Percentiles rank a stretch among this genome's conserved stretches.
These are phyloP conservation scores for Leguminivora glycinivorella DNA, from an alignment of 1,140 invertebrate genomes.

Conservation along the genomic window DNA sequence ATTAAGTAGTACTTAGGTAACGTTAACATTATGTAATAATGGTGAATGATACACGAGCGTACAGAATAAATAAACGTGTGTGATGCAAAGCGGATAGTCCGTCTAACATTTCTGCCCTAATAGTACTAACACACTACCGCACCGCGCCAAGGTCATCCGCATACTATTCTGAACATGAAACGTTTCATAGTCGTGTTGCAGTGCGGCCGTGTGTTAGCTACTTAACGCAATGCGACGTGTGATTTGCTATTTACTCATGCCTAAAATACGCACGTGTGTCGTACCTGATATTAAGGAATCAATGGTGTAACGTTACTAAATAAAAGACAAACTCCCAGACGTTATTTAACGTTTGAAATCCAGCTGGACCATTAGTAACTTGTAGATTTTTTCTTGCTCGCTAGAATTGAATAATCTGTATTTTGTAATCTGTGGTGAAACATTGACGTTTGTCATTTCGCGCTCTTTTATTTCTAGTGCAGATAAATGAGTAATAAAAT, in stretches of 20 bases:
- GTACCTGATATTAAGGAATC: neutral
- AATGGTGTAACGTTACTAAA: constrained; percentile 4
- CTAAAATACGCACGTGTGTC: constrained; percentile 3
- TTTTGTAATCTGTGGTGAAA: neutral
- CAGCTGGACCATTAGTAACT: constrained; percentile 16
- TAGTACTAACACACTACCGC: no score
- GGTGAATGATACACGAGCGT: neutral
- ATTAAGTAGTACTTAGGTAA: neutral
- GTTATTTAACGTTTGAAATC: neutral
- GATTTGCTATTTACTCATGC: neutral
- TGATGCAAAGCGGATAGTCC: neutral
- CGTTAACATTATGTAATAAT: neutral
- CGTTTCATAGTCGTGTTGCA: no score
- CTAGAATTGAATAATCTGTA: constrained; percentile 1
- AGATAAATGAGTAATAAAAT: constrained; percentile 11
- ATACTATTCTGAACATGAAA: no score
- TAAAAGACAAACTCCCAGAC: neutral
- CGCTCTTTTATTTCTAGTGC: constrained; percentile 10
- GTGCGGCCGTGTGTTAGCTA: no score
- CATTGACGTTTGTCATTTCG: neutral
- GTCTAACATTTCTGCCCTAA: no score
- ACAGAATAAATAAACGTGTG: neutral
- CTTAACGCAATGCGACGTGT: neutral
- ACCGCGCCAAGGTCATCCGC: no score
- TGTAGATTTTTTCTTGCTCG: constrained; percentile 5